Evolutionary conservation across 2,113 vertebrate genomes (phyloP), one percentile per base, ranked within the genome.

Genomic region (Ploceus nigricollis): DNA sequence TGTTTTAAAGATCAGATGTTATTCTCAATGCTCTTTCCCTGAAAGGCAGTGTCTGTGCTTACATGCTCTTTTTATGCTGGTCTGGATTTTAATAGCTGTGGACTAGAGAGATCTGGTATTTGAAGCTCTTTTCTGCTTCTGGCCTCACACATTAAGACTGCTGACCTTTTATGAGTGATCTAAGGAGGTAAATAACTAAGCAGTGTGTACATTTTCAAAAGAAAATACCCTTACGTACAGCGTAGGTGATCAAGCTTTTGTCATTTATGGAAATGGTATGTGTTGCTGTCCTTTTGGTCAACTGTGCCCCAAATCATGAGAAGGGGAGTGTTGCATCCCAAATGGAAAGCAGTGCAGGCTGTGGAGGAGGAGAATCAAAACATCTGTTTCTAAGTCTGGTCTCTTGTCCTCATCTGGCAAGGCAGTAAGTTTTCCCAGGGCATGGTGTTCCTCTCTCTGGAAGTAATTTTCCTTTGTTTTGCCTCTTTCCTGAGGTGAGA

Each of bases 151-250:
- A 0, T 88, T 85, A 88, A 82, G 92, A 82, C 63, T 90, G 79
- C 76, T 97, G 88, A 96, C 94, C 95, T 97, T 95, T 96, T 72
- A 18, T 25, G 78, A 93, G 58, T 90, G 92, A 82, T 94, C 82
- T 85, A 85, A 95, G 83, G 48, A 90, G 87, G 72, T 69, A 57
- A 94, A 90, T 92, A 94, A 89, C 54, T 50, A 63, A 40, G 37
- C 63, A 68, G 70, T 72, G 70, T 91, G 45, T 89, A 79, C 42
- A n/a, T 89, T 58, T 94, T 89, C 70, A 47, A 84, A 93, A 86
- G 61, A 69, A 84, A 65, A 72, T 7, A 10, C 1, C 22, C 30
- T 85, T 76, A 37, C 10, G 4, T 64, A 10, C 25, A 50, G 27
- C 0, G 1, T 71, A 87, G 90, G 63, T 92, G 79, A 57, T 77